phyloP scores from a whole-genome alignment of 2,797 vertebrate genomes.

The Anas bahamensis region DNA sequence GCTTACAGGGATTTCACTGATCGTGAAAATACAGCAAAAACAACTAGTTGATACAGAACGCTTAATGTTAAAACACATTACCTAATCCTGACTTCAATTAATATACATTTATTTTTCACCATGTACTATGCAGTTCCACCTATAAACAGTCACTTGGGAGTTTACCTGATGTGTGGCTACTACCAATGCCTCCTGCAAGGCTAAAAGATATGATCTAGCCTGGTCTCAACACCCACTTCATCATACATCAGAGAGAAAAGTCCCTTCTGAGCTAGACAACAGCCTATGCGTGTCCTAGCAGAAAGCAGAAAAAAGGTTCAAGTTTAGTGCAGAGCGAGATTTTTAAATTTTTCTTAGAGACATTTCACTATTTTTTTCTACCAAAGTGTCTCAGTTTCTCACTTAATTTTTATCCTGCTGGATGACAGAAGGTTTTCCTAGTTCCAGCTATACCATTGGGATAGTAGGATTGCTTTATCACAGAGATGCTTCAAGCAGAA shows the following conservation, averaged over 20 bases:
- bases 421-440: not conserved
- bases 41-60: not conserved
- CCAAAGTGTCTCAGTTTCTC: not conserved
- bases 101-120: not conserved
- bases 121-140: not conserved
- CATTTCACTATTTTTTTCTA: not conserved
- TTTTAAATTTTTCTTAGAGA: not conserved
- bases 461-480: not conserved
- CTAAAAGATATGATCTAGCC: not conserved
- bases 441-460: not conserved
- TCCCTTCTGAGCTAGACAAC: not conserved
- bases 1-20: not conserved
- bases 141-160: not conserved
- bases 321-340: not conserved
- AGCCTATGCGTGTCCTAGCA: not conserved
- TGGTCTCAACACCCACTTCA: not conserved
- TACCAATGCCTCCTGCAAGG: not conserved
- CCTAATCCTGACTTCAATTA: not conserved
- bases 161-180: not conserved
- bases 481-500: not conserved
- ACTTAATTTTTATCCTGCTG: not conserved
- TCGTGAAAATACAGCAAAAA: not conserved
- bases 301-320: not conserved
- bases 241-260: not conserved
- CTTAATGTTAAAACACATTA: not conserved